Conservation (phyloP, 2,113 vertebrate genomes). For the Lucifuga dentata region DNA sequence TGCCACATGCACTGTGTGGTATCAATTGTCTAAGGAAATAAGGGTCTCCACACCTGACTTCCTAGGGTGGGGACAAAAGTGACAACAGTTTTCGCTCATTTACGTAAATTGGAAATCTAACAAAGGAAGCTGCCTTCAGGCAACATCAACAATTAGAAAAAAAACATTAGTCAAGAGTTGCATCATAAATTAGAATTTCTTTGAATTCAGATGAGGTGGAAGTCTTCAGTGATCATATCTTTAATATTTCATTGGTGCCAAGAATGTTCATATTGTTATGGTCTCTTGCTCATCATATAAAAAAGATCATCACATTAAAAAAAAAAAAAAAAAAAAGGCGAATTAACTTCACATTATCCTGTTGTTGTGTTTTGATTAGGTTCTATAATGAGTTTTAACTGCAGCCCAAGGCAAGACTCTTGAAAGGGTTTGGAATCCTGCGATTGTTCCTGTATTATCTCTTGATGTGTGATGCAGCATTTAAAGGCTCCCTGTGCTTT, state of each 20-base stretch:
- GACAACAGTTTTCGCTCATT: slow-evolving; percentile 68
- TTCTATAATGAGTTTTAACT: slow-evolving; percentile 77
- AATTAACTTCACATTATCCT: slow-evolving; percentile 72
- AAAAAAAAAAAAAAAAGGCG: slow-evolving; percentile 41
- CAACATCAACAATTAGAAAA: slow-evolving; percentile 72
- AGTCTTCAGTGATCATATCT: slow-evolving; percentile 66
- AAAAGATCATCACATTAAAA: too few relatives aligned
- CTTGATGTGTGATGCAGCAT: slow-evolving; percentile 6
- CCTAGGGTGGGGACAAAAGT: slow-evolving; percentile 47
- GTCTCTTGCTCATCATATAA: slow-evolving; percentile 62
- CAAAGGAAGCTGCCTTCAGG: slow-evolving; percentile 71
- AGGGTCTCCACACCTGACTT: slow-evolving; percentile 70
- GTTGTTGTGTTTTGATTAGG: slow-evolving; percentile 72
- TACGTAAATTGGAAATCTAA: slow-evolving; percentile 77
- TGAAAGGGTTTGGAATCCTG: slow-evolving; percentile 46
- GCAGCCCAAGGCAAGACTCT: slow-evolving; percentile 59
- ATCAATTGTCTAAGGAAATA: slow-evolving; percentile 67
- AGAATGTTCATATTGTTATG: slow-evolving; percentile 67
- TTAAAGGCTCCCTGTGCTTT: slow-evolving; percentile 19
- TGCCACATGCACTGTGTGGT: slow-evolving; percentile 43
- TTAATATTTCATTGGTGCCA: slow-evolving; percentile 68
- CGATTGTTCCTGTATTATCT: slow-evolving; percentile 34
- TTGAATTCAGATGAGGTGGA: slow-evolving; percentile 77
- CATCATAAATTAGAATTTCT: slow-evolving; percentile 74
- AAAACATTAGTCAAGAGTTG: slow-evolving; percentile 55